Conservation (phyloP, 1,140 invertebrate genomes). For the Neodiprion fabricii region DNA sequence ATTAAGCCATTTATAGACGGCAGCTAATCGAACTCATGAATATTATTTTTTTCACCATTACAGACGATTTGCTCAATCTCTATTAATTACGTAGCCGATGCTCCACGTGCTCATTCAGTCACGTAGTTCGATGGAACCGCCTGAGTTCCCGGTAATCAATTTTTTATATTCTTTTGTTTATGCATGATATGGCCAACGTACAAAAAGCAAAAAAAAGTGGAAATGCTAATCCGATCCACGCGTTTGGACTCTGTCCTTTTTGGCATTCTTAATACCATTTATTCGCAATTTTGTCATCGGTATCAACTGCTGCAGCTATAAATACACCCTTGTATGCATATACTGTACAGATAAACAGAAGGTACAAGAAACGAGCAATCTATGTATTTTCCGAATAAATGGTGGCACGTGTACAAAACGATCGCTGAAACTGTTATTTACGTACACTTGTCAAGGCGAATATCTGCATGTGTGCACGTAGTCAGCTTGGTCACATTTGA, state of each 20-base stretch:
- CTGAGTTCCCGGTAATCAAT: no score
- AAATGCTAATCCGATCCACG: neutral
- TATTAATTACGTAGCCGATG: neutral
- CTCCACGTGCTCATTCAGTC: neutral
- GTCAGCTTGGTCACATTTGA: neutral
- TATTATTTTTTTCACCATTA: constrained; percentile 1
- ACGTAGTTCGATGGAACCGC: no score
- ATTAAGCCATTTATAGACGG: neutral
- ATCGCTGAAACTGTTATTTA: neutral
- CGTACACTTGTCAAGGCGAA: neutral
- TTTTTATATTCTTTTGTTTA: no score
- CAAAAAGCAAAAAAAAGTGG: neutral
- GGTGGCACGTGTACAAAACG: neutral
- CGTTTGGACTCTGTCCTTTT: neutral
- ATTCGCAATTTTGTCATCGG: neutral
- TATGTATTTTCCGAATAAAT: no score
- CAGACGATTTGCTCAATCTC: neutral
- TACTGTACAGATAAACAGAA: no score
- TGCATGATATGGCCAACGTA: no score
- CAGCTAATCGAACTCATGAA: neutral
- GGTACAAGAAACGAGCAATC: no score
- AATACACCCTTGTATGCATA: no score
- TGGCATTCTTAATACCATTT: neutral
- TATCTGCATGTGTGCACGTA: neutral
- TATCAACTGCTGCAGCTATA: no score